Percentiles rank a stretch among this genome's conserved stretches.
Evolutionary conservation across 2,888 invertebrate species (phyloP).

Genomic region (Cataglyphis altisquamis): DNA sequence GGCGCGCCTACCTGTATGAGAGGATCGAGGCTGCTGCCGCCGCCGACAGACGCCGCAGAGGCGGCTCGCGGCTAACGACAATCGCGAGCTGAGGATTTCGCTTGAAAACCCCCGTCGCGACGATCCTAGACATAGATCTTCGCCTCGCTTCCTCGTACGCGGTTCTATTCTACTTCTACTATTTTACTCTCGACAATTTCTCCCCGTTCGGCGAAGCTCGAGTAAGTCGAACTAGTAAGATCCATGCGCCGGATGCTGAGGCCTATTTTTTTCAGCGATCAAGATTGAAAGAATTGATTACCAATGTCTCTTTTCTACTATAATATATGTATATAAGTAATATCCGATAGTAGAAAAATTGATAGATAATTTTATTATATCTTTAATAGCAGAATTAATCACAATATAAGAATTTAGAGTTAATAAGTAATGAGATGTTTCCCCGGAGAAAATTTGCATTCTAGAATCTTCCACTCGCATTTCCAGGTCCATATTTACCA

Average conservation of each 20-base stretch:
- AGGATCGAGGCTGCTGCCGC: conserved; percentile 63
- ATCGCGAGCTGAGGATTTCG: conserved; percentile 70
- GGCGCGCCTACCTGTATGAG: conserved; percentile 73
- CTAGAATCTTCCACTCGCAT: conserved; percentile 5
- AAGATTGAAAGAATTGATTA: background rate
- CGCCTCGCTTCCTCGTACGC: conserved; percentile 62
- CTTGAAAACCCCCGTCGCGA: conserved; percentile 64
- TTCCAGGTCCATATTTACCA: conserved; percentile 41
- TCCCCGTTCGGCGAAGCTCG: background rate
- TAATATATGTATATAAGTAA: background rate
- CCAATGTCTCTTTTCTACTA: background rate
- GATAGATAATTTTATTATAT: background rate
- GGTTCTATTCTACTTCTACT: conserved; percentile 40
- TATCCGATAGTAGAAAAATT: background rate
- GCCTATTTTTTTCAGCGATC: conserved; percentile 3
- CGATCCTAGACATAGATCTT: conserved; percentile 66
- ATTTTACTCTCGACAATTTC: conserved; percentile 50
- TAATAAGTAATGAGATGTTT: background rate
- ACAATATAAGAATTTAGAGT: background rate
- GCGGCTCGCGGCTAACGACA: conserved; percentile 72
- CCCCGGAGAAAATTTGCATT: background rate
- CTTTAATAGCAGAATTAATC: background rate
- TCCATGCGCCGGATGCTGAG: background rate
- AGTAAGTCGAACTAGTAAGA: conserved; percentile 2
- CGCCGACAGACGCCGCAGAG: conserved; percentile 66